Base-by-base conservation (phyloP, 37 sponge, comb jelly and placozoan species). In the Ephydatia muelleri region DNA sequence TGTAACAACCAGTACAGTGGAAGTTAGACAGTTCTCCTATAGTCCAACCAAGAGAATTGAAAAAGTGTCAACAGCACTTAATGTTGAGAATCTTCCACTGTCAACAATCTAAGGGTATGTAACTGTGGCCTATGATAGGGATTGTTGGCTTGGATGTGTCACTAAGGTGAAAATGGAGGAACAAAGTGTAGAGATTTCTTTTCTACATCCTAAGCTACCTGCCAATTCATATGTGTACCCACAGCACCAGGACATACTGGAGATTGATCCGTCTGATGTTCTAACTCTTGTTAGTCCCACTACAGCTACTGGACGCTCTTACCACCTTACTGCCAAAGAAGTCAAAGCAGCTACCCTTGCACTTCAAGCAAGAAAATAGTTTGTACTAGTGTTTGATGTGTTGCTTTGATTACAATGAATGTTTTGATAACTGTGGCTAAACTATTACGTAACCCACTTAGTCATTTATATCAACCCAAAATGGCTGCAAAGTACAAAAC, bases 121-220 rank as follows among this genome's bases (percentile, higher is more conserved):
- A 57, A 57, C 57, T 57, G 57, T 57, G 57, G 57, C 57, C 57
- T 57, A 57, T 57, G 57, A 57, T 57, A 21, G 57, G 16, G 57
- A 57, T 57, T 57, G 57, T 11, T 57, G 57, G 57, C 57, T 57
- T 57, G 57, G 57, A 57, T 57, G 57, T 57, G 57, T 57, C 57
- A 57, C 57, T 57, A 57, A 57, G 57, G 57, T 57, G 57, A 57
- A 57, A 11, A 57, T 57, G 57, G 57, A 57, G 16, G 57, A 57
- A 32, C 26, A 28, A 28, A 25, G 38, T 40, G 87, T 86, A 25
- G 71, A 79, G 35, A 38, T 86, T 30, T 47, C 36, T 49, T 73
- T 80, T 16, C 78, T 80, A 47, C 75, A 73, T 33, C 87, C 87
- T 22, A 65, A 72, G 38, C 81, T 74, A 1, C 87, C 87, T 80